Conservation (phyloP, 2,888 invertebrate species). For the Macroteleia sp. region DNA sequence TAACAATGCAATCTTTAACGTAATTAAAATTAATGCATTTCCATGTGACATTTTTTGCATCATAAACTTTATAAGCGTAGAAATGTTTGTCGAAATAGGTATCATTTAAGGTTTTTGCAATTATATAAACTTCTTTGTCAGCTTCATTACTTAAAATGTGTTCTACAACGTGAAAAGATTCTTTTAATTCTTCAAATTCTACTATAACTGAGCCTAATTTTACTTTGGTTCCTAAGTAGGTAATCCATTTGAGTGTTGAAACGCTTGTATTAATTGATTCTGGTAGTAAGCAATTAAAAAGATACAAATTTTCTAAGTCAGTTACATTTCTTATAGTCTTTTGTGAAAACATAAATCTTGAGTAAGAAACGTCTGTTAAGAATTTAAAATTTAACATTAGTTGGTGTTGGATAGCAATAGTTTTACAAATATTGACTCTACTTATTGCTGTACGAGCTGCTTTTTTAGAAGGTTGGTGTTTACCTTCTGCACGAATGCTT, state of each 20-base stretch:
- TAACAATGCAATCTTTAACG: constrained; percentile 10
- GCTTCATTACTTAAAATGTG: constrained; percentile 4
- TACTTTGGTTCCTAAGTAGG: constrained; percentile 12
- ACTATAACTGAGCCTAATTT: constrained; percentile 15
- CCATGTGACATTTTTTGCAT: constrained; percentile 13
- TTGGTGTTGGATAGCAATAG: constrained; percentile 19
- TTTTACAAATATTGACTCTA: constrained; percentile 36
- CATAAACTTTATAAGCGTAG: constrained; percentile 16
- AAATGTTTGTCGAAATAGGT: constrained; percentile 19
- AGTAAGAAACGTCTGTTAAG: neutral
- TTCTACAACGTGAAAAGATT: constrained; percentile 3
- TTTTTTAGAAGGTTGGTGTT: constrained; percentile 56
- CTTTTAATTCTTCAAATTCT: constrained; percentile 14
- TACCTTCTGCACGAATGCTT: constrained; percentile 59
- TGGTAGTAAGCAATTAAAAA: constrained; percentile 9
- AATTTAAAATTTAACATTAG: constrained; percentile 37
- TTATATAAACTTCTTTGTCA: constrained; percentile 5
- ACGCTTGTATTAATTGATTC: constrained; percentile 3
- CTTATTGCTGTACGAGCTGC: constrained; percentile 27
- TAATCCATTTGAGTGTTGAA: constrained; percentile 11
- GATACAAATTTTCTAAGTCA: neutral
- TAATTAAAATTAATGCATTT: constrained; percentile 17
- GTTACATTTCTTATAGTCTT: neutral
- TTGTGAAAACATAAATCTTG: constrained; percentile 2
- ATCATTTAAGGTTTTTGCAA: constrained; percentile 17